Evolutionary conservation across 2,113 vertebrate species (phyloP).

Genomic region (Agelaius tricolor): DNA sequence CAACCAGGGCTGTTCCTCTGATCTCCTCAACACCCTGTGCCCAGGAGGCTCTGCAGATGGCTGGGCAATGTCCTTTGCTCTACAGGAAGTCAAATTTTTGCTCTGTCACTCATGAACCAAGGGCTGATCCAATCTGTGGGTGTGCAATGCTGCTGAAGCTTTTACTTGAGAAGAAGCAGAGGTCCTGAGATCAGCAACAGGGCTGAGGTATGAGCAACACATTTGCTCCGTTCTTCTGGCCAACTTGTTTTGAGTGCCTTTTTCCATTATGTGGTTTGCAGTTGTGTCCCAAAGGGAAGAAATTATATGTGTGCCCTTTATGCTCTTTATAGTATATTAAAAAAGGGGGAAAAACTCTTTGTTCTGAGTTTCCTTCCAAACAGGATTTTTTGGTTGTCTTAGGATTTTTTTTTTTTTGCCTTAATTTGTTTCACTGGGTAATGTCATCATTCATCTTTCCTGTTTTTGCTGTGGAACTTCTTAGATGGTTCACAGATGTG

Average conservation of each 20-base stretch:
- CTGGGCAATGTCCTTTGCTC: not conserved
- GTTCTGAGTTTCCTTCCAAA: conserved; percentile 31
- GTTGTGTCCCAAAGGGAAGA: not conserved
- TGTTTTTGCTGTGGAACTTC: conserved; percentile 42
- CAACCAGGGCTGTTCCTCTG: not conserved
- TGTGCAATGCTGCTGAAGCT: not conserved
- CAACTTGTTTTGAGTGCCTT: conserved; percentile 1
- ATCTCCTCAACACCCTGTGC: not conserved
- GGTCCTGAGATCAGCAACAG: not conserved
- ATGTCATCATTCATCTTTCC: conserved; percentile 39
- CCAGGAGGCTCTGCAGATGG: not conserved
- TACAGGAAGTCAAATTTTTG: not conserved
- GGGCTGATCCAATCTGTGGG: not conserved
- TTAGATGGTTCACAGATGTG: conserved; percentile 57
- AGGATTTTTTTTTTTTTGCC: conserved; percentile 18
- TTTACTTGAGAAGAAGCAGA: not conserved
- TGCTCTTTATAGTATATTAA: not conserved
- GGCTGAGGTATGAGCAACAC: not conserved
- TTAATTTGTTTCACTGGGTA: conserved; percentile 36
- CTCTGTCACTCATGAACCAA: not conserved
- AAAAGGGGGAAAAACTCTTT: rapidly evolving
- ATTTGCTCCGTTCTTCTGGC: not conserved
- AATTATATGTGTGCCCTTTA: not conserved
- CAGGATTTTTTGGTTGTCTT: not conserved
- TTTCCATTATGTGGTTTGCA: conserved; percentile 18